Evolutionary conservation across 2,113 vertebrate genomes (phyloP).

Genomic region (Scalopus aquaticus): DNA sequence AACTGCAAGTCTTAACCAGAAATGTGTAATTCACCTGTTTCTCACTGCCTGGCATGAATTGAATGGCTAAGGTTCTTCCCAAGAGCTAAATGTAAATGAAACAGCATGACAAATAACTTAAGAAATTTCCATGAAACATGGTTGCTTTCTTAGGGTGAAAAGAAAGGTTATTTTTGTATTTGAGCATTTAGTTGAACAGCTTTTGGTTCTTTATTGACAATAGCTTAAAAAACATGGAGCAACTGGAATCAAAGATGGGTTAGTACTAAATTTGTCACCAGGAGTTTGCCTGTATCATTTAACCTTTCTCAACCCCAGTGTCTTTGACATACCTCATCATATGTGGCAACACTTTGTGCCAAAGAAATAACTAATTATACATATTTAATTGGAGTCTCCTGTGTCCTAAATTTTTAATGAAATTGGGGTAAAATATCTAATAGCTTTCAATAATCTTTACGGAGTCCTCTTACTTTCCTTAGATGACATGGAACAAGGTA

Average conservation of each 20-base stretch:
- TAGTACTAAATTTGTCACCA: neutral
- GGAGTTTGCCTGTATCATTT: neutral
- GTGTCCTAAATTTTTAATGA: conserved; percentile 26
- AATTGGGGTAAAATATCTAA: neutral
- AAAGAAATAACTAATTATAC: neutral
- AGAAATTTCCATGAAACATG: neutral
- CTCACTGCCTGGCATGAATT: neutral
- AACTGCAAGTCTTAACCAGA: neutral
- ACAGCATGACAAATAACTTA: neutral
- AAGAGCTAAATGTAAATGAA: conserved; percentile 23
- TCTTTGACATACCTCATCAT: neutral
- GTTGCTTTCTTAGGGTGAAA: neutral
- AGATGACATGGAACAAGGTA: neutral
- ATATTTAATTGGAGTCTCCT: neutral
- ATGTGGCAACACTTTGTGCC: neutral
- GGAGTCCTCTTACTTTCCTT: neutral
- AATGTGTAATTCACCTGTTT: neutral
- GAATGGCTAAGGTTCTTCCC: neutral
- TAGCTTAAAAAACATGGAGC: neutral
- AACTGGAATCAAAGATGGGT: neutral
- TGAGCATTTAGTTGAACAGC: neutral
- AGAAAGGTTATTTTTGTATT: conserved; percentile 5
- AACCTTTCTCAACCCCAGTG: neutral
- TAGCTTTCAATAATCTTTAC: neutral
- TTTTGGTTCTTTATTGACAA: neutral